Conservation (phyloP, 2,113 vertebrate species). For the Cygnus buccinator region DNA sequence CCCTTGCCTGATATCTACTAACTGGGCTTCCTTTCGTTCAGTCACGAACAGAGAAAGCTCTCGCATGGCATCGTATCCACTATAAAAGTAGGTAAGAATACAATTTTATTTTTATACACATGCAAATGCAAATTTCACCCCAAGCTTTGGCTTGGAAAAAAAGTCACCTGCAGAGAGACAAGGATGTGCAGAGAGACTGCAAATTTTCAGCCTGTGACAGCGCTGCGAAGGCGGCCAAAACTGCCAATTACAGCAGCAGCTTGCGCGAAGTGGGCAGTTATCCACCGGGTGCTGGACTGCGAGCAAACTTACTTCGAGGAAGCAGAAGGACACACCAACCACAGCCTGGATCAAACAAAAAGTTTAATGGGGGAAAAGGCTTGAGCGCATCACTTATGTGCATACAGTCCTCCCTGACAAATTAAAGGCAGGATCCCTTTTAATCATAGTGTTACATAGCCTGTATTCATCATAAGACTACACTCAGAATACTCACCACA, state of each 20-base stretch:
- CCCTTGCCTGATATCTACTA: neutral
- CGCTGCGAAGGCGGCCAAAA: neutral
- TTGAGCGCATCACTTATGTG: neutral
- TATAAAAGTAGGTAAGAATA: neutral
- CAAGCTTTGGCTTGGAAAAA: neutral
- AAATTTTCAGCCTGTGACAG: neutral
- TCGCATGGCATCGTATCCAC: neutral
- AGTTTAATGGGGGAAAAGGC: neutral
- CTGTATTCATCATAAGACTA: neutral
- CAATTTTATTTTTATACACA: constrained; percentile 20
- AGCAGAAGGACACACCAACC: neutral
- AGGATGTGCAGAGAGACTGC: neutral
- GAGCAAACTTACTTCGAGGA: constrained; percentile 17
- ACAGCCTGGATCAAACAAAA: neutral
- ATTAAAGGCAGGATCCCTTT: neutral
- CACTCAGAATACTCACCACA: neutral
- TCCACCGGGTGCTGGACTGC: neutral
- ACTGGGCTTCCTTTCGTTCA: neutral
- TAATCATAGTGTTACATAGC: neutral
- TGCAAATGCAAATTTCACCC: neutral
- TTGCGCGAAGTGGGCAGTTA: neutral
- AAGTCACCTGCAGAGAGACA: constrained; percentile 9
- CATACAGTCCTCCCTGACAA: neutral
- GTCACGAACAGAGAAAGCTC: neutral
- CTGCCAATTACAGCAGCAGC: neutral